phyloP scores from a whole-genome alignment of 2,113 vertebrate species.

The Dicentrarchus labrax region DNA sequence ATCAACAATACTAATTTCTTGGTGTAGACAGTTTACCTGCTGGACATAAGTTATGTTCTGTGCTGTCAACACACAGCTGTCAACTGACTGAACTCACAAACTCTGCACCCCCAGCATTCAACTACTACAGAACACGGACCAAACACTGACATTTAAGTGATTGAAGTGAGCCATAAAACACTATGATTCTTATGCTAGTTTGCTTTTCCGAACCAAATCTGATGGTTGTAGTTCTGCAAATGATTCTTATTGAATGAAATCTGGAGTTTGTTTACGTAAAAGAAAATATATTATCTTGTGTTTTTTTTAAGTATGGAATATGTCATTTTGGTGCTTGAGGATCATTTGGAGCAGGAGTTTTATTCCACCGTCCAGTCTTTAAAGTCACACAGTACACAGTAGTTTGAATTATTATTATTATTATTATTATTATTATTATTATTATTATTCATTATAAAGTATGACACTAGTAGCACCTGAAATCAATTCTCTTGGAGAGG shows the following conservation, averaged over 20 bases:
- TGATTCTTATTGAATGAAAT: background rate
- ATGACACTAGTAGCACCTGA: background rate
- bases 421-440: background rate
- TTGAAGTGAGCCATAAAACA: background rate
- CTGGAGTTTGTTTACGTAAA: slow-evolving; percentile 3
- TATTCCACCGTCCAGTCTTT: background rate
- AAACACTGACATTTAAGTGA: slow-evolving; percentile 20
- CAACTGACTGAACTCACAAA: slow-evolving; percentile 7
- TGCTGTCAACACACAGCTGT: background rate
- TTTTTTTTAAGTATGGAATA: background rate
- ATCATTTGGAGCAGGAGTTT: background rate
- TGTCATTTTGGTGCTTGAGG: background rate
- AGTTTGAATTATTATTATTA: background rate
- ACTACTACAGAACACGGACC: background rate
- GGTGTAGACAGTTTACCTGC: slow-evolving; percentile 8
- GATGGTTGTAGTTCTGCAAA: background rate
- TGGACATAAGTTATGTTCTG: background rate
- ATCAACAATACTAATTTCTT: background rate
- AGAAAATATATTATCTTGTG: background rate
- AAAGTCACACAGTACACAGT: background rate
- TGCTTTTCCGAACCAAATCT: slow-evolving; percentile 2
- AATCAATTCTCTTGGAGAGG: background rate
- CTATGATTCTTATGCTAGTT: background rate
- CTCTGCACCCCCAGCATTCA: background rate
- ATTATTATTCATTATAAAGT: background rate